Base-by-base conservation (phyloP, 2,888 invertebrate genomes). In the Caenorhabditis sp. region DNA sequence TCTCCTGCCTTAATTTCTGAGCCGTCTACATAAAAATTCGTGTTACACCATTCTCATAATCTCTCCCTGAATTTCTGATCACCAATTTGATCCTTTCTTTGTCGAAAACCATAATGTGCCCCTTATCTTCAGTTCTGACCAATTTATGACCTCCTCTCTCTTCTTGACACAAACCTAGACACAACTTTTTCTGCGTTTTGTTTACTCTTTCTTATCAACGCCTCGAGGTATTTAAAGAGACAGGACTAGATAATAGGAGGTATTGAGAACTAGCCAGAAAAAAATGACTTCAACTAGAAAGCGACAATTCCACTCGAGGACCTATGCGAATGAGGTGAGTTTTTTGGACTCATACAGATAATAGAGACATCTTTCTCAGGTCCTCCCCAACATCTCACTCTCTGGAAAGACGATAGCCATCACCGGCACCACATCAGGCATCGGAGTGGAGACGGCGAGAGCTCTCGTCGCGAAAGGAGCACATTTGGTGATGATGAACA, bases 401-500 rank as follows among this genome's bases (percentile, higher is more conserved):
- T 56, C 47, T n/a, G 87, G 85, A 26, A 87, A 88, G 69, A 89
- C 89, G 19, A 80, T 86, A 28, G 82, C 89, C 16, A 85, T 89
- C 41, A 89, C 89, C n/a, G 89, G 89, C 51, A 88, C 88, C 28
- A 87, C 87, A 6, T 63, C 85, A 19, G 88, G 87, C 31, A 87
- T 88, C 14, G 89, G 89, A 16, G 81, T 80, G n/a, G 90, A 90
- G 58, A 90, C 90, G 2, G 89, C 88, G 7, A 68, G 85, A 44
- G 80, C 87, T 1, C 68, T 90, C 6, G 89, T 88, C 12, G 38
- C 87, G 10, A 84, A 70, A 47, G 88, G 88, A 22, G 97, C 97
- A 90, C 95, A 95, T 85, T 95, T 98, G 0, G 94, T 97, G 54
- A 94, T 98, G 92, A 97, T 96, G 0, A 97, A 97, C 92, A 94